Percentiles rank a stretch among this genome's conserved stretches.
phyloP scores from a whole-genome alignment of 1,140 invertebrate species.

The Dinoponera quadriceps region DNA sequence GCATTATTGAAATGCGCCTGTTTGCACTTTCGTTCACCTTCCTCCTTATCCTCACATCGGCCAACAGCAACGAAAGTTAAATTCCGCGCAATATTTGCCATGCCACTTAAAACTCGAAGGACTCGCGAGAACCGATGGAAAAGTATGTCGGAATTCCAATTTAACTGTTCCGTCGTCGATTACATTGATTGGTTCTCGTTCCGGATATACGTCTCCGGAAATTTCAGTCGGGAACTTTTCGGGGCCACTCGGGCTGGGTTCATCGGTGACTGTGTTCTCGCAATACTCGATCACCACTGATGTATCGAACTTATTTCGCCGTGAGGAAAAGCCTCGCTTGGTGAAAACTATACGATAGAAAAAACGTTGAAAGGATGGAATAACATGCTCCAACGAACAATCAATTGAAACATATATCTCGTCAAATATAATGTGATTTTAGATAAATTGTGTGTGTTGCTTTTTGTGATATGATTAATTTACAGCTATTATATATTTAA shows the following conservation, averaged over 20 bases:
- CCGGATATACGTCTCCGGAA: conserved; percentile 21
- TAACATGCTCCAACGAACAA: too few species aligned
- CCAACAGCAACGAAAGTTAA: conserved; percentile 18
- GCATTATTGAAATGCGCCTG: conserved; percentile 45
- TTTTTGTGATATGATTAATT: too few species aligned
- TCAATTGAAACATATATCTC: too few species aligned
- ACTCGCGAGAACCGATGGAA: conserved; percentile 38
- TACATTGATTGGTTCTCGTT: conserved; percentile 52
- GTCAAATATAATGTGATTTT: too few species aligned
- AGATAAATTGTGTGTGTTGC: too few species aligned
- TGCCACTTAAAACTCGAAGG: conserved; percentile 43
- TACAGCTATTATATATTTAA: too few species aligned
- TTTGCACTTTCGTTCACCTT: conserved; percentile 10
- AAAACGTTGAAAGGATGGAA: neutral
- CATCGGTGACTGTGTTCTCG: conserved; percentile 12
- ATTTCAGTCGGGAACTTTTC: conserved; percentile 37
- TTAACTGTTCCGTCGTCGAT: conserved; percentile 49
- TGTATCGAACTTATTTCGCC: conserved; percentile 24
- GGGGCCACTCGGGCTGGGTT: neutral
- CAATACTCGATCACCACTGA: conserved; percentile 8
- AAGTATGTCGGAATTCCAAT: conserved; percentile 56
- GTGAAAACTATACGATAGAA: neutral
- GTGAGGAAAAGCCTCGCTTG: neutral
- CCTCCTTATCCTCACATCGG: neutral
- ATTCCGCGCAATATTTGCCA: conserved; percentile 43